Conservation (phyloP, 2,888 invertebrate genomes). For the Leucozona laternaria region DNA sequence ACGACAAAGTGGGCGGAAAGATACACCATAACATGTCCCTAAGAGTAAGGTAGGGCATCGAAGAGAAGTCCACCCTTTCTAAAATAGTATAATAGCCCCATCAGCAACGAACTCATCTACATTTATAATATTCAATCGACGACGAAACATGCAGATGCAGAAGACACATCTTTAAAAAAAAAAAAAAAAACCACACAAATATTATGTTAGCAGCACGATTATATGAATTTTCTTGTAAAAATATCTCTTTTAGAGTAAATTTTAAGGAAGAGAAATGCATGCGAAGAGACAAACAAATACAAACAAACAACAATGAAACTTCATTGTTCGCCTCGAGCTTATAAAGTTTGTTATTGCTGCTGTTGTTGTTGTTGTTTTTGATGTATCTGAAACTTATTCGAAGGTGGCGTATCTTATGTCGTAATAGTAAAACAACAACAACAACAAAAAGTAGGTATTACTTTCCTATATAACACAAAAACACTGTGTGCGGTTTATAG, state of each 20-base stretch:
- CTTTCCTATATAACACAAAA: conserved; percentile 49
- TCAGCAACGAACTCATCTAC: conserved; percentile 29
- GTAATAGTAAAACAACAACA: conserved; percentile 36
- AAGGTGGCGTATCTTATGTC: conserved; percentile 69
- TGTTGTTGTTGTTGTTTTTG: conserved; percentile 1
- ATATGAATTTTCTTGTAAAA: conserved; percentile 36
- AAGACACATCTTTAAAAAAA: conserved; percentile 9
- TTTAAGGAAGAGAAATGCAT: conserved; percentile 57
- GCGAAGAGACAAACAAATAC: neutral
- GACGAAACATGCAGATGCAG: neutral
- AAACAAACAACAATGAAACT: conserved; percentile 24
- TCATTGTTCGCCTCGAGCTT: conserved; percentile 48
- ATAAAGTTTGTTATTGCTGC: conserved; percentile 19
- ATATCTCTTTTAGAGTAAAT: conserved; percentile 21
- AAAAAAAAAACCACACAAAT: neutral
- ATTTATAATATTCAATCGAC: conserved; percentile 30
- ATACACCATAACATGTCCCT: conserved; percentile 21
- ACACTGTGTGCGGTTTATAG: conserved; percentile 28
- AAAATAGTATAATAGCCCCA: neutral
- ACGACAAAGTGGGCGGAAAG: conserved; percentile 51
- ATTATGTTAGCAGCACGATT: conserved; percentile 36
- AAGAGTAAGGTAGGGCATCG: neutral
- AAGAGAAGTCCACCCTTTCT: conserved; percentile 51
- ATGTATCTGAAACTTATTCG: conserved; percentile 47
- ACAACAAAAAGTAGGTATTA: conserved; percentile 15